Evolutionary conservation across 2,113 vertebrate genomes (phyloP).

Genomic region (Anguilla rostrata): DNA sequence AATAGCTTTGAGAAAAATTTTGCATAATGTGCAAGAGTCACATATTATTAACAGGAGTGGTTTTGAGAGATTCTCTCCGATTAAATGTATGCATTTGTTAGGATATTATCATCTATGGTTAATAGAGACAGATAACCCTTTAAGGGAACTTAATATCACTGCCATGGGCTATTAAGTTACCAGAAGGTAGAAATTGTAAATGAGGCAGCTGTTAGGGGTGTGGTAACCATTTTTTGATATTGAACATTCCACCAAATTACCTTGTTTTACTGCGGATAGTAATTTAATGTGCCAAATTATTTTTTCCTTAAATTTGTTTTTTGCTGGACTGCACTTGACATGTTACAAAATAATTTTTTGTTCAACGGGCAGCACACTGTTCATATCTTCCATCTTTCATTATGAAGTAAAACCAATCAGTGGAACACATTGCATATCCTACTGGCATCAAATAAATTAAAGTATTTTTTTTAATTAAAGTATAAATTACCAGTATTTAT

Average conservation of each 20-base stretch:
- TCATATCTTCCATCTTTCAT: background rate
- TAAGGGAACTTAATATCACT: slow-evolving; percentile 38
- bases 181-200: slow-evolving; percentile 33
- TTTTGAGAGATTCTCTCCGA: slow-evolving; percentile 4
- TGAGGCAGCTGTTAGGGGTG: slow-evolving; percentile 15
- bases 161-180: slow-evolving; percentile 36
- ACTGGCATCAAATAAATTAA: too few species aligned
- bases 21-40: background rate
- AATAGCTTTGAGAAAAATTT: slow-evolving; percentile 20
- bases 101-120: slow-evolving; percentile 27
- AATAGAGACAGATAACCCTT: slow-evolving; percentile 47
- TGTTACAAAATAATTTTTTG: background rate
- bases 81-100: slow-evolving; percentile 24
- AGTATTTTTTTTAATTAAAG: too few species aligned
- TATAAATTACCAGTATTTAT: background rate
- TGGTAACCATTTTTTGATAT: slow-evolving; percentile 50
- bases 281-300: background rate
- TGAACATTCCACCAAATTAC: slow-evolving; percentile 65
- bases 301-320: too few species aligned
- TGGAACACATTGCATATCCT: background rate
- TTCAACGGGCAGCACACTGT: too few species aligned
- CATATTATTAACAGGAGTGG: background rate
- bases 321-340: background rate
- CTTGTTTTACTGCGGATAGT: background rate
- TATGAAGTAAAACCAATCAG: background rate